Evolutionary conservation across 2,888 invertebrate species (phyloP).

Genomic region (Orchesellides sinensis): DNA sequence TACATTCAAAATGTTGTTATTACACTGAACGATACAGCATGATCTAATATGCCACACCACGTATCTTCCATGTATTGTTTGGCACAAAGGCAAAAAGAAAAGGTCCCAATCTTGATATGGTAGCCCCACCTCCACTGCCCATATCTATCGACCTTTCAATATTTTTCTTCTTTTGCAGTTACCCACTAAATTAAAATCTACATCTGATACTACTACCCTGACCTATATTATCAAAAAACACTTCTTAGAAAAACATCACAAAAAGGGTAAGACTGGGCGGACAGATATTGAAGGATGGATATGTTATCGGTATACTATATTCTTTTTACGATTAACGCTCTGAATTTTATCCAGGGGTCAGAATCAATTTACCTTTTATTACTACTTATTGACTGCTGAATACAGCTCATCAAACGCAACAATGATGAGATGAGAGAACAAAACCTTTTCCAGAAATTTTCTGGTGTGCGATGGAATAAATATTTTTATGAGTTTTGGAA

Average conservation of each 20-base stretch:
- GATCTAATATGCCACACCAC: no score
- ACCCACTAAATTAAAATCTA: slow-evolving; percentile 71
- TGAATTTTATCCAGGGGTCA: slow-evolving; percentile 29
- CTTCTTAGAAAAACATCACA: slow-evolving; percentile 72
- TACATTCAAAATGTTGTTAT: no score
- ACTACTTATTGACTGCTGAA: no score
- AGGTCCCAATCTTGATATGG: slow-evolving; percentile 42
- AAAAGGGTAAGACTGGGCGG: slow-evolving; percentile 66
- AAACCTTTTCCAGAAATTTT: no score
- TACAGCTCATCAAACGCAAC: not conserved
- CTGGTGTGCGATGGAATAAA: no score
- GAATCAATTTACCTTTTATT: slow-evolving; percentile 55
- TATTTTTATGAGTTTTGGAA: no score
- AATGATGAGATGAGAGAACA: not conserved
- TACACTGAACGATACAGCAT: no score
- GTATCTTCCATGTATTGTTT: no score
- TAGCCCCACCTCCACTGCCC: slow-evolving; percentile 44
- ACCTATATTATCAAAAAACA: slow-evolving; percentile 73
- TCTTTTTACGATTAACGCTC: slow-evolving; percentile 7
- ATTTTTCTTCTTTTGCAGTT: slow-evolving; percentile 17
- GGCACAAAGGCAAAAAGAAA: no score
- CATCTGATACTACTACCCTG: slow-evolving; percentile 73
- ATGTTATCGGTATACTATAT: not conserved
- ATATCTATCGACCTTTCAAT: slow-evolving; percentile 27
- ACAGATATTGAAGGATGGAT: slow-evolving; percentile 68